Evolutionary conservation across 2,797 vertebrate genomes (phyloP).

Genomic region (Phyllotis vaccarum): DNA sequence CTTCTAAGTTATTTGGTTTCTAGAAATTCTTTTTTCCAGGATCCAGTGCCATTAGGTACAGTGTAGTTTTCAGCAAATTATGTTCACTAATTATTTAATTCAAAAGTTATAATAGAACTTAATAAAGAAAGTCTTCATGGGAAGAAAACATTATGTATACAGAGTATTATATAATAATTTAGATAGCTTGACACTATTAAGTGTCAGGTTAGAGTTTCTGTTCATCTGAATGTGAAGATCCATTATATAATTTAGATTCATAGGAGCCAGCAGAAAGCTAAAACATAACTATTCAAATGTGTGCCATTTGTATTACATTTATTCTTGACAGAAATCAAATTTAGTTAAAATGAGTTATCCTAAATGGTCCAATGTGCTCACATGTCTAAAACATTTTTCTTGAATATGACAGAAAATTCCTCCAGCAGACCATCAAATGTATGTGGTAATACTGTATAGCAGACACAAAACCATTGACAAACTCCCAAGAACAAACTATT

Average conservation of each 20-base stretch:
- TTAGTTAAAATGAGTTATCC: slow-evolving; percentile 55
- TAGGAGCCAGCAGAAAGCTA: slow-evolving; percentile 69
- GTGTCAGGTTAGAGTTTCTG: slow-evolving; percentile 55
- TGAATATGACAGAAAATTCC: slow-evolving; percentile 53
- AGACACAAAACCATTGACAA: slow-evolving; percentile 21
- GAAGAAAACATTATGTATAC: not conserved
- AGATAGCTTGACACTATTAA: too few relatives aligned
- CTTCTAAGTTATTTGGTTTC: slow-evolving; percentile 71
- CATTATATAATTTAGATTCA: slow-evolving; percentile 77
- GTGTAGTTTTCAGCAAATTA: slow-evolving; percentile 43
- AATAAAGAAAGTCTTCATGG: not conserved
- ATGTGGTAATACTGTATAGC: not conserved
- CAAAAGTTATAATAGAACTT: not conserved
- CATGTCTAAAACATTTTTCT: slow-evolving; percentile 56
- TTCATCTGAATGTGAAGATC: slow-evolving; percentile 68
- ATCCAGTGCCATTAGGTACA: slow-evolving; percentile 1
- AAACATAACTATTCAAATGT: slow-evolving; percentile 27
- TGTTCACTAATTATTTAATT: slow-evolving; percentile 47
- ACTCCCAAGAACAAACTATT: slow-evolving; percentile 33
- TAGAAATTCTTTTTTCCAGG: slow-evolving; percentile 67
- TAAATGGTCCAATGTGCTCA: not conserved
- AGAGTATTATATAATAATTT: slow-evolving; percentile 66
- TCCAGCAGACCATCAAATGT: slow-evolving; percentile 50
- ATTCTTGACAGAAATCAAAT: slow-evolving; percentile 58
- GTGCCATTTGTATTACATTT: not conserved